Base-by-base conservation (phyloP, 2,888 invertebrate genomes). In the Linyphia triangularis region DNA sequence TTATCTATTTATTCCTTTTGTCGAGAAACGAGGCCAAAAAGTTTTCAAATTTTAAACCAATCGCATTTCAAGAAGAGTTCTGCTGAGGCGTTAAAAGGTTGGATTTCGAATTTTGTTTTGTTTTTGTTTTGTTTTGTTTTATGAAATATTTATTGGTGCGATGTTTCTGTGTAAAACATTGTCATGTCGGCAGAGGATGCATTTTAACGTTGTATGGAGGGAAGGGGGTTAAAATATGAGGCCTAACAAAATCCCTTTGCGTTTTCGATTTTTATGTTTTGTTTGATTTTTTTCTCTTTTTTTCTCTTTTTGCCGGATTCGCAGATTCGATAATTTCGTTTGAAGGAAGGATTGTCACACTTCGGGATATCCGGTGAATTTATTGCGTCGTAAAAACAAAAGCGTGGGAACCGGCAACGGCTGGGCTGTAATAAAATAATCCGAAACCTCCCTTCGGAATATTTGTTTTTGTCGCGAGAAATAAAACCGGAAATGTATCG, bases 361-460 rank as follows among this genome's bases (percentile, higher is more conserved):
- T 16, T 16, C 4, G 40, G n/a, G n/a, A n/a, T n/a, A n/a, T n/a
- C n/a, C n/a, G 40, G 10, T 13, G 40, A 75, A 84, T 84, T 84
- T 84, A 84, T 84, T 73, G 37, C 57, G 24, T 30, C 84, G 65
- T 84, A 75, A 84, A 84, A 40, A 30, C 72, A 59, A 9, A 37
- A 70, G 63, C 26, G 63, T 40, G 40, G 40, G 10, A 40, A 40
- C 40, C 26, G 63, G 40, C 65, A 37, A 26, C 61, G 73, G 65
- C 26, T 30, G 43, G 28, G 33, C 10, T 40, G 57, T 75, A 75
- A 84, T 75, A 84, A 84, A 75, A 84, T 67, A 73, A 84, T 84
- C 84, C 75, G 24, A 33, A 37, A 61, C 19, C 43, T 70, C 30
- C 59, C 40, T 2, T 40, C 40, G 40, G 40, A n/a, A 40, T 40